phyloP scores from a whole-genome alignment of 2,888 invertebrate genomes.

The Trissonchulus latispiculum region DNA sequence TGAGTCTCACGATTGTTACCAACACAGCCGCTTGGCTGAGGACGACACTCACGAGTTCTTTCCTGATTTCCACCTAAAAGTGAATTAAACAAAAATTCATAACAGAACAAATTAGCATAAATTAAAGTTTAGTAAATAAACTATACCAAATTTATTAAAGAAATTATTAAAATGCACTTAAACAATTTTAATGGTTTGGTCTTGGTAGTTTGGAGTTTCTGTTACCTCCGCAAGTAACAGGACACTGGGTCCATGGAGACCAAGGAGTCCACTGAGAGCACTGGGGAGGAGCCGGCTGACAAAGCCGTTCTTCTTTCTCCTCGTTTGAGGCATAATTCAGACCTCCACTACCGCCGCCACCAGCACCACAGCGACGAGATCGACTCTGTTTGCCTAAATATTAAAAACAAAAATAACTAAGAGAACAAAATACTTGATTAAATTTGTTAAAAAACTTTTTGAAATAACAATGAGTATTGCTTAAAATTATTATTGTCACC shows the following conservation, averaged over 20 bases:
- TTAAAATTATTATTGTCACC: too few species aligned
- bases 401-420: too few species aligned
- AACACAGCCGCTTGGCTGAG: not conserved
- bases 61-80: not conserved
- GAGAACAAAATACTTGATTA: too few species aligned
- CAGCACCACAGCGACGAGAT: not conserved
- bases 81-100: not conserved
- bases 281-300: not conserved
- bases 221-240: slow-evolving; percentile 23
- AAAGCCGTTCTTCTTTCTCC: not conserved
- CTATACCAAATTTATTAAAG: too few species aligned
- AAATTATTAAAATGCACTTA: too few species aligned
- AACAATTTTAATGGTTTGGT: too few species aligned
- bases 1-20: not conserved
- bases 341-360: not conserved
- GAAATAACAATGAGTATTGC: too few species aligned
- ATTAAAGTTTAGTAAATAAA: too few species aligned
- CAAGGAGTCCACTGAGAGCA: slow-evolving; percentile 8
- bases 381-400: not conserved
- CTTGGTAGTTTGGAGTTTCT: too few species aligned
- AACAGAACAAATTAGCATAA: too few species aligned
- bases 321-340: not conserved
- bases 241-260: slow-evolving; percentile 25
- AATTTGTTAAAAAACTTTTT: too few species aligned
- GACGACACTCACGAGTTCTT: not conserved